Evolutionary conservation across 2,888 invertebrate genomes (phyloP), one percentile per base, ranked within the genome.

Genomic region (Ophion slaviceki): DNA sequence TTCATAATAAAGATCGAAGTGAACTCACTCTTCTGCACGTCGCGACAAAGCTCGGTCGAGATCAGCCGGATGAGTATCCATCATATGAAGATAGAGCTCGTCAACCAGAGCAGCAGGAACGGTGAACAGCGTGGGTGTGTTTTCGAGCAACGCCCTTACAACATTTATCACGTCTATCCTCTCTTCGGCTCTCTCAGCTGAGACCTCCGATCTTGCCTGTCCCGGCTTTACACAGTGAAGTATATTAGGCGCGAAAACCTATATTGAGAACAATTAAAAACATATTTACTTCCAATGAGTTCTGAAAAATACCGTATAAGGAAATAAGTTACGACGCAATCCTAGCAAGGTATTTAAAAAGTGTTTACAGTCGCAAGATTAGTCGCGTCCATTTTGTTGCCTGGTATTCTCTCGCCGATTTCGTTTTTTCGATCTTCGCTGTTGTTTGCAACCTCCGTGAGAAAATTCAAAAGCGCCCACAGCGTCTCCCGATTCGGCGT

Each of bases 351-450:
- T 71, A 11, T 57, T 62, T 8, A 20, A 36, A 36, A 20, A 67
- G 40, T 79, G 88, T 90, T 92, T 88, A 93, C 94, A 0, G 98
- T 99, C 0, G 99, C 99, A 87, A 99, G 94, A 94, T 99, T 99
- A 77, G 96, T 97, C 67, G 97, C 96, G 94, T 98, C 98, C 99
- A 99, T 99, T 95, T 97, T 98, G 94, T 99, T 99, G 1, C 99
- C 99, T 17, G 96, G 94, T 70, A 96, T 87, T 91, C 94, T 93
- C 88, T 96, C 95, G 28, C 95, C 97, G 95, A 92, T 92, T 85
- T 95, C 95, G 88, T 95, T 95, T 82, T 95, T 94, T 76, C 94
- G 94, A 93, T 98, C 98, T 68, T 95, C 95, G 68, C 97, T 95
- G 94, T 97, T 96, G 82, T 95, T 95, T 0, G 97, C 97, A 45